Evolutionary conservation across 2,888 invertebrate species (phyloP).

Genomic region (Spicauda simplicius): DNA sequence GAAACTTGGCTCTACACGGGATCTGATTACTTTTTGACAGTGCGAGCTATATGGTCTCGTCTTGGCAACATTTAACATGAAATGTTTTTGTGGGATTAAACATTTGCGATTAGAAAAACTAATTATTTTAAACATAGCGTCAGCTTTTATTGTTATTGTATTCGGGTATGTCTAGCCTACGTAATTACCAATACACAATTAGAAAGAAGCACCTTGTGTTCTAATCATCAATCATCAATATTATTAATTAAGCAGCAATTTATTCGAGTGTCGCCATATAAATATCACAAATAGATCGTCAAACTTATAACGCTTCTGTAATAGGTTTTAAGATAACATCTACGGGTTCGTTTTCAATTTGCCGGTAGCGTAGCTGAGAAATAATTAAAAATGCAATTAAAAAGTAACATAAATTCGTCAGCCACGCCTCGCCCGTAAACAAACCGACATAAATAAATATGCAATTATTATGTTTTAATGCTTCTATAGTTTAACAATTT

Average conservation of each 20-base stretch:
- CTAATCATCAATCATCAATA: not conserved
- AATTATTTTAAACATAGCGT: no score
- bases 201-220: not conserved
- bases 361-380: constrained; percentile 74
- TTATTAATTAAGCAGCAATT: not conserved
- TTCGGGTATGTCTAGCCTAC: no score
- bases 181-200: not conserved
- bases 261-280: constrained; percentile 12
- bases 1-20: no score
- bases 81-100: no score
- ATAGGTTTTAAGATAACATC: constrained; percentile 65
- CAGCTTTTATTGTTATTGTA: no score
- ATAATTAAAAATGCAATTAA: constrained; percentile 83
- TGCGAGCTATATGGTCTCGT: no score
- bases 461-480: constrained; percentile 61
- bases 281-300: constrained; percentile 30
- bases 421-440: constrained; percentile 72
- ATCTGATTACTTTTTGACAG: no score
- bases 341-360: constrained; percentile 71
- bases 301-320: constrained; percentile 38
- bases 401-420: constrained; percentile 78
- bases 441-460: constrained; percentile 65
- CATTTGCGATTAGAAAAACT: no score
- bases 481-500: not conserved
- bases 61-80: no score